Percentiles rank a stretch among this genome's conserved stretches.
These are phyloP conservation scores for Drosophila acutilabella DNA, from an alignment of 2,888 invertebrate genomes.

Conservation along the genomic window DNA sequence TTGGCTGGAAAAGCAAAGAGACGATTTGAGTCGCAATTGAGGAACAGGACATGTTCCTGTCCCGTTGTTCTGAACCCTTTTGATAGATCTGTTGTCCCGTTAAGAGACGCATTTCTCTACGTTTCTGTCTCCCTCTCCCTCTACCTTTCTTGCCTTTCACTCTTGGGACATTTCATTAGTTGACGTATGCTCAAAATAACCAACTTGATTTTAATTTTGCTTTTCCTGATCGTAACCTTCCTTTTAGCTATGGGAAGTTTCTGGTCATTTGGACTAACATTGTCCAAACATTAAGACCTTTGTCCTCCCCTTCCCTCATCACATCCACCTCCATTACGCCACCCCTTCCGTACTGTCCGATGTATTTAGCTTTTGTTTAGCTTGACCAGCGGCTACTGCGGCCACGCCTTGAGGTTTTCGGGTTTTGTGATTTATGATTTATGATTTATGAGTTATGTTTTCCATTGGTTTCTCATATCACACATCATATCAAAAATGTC, in stretches of 20 bases:
- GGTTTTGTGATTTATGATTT: not conserved
- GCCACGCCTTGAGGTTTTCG: slow-evolving; percentile 43
- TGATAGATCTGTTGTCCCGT: slow-evolving; percentile 60
- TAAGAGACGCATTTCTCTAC: not conserved
- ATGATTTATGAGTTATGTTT: slow-evolving; percentile 43
- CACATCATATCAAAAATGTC: slow-evolving; percentile 57
- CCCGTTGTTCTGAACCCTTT: slow-evolving; percentile 37
- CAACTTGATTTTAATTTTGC: slow-evolving; percentile 52
- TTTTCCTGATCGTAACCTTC: not conserved
- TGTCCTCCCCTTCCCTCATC: slow-evolving; percentile 1
- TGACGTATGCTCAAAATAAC: slow-evolving; percentile 1
- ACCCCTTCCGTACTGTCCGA: not conserved
- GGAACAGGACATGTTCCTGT: slow-evolving; percentile 55
- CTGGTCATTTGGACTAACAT: slow-evolving; percentile 28
- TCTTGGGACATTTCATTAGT: slow-evolving; percentile 15
- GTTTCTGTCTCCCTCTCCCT: not conserved
- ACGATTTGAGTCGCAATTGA: slow-evolving; percentile 24
- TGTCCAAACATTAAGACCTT: slow-evolving; percentile 48
- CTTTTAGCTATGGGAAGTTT: slow-evolving; percentile 11
- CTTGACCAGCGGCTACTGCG: slow-evolving; percentile 47
- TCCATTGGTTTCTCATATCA: slow-evolving; percentile 46
- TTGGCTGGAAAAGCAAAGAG: slow-evolving; percentile 10
- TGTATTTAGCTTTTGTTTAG: slow-evolving; percentile 22
- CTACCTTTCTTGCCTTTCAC: not conserved
- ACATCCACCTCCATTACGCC: not conserved